Evolutionary conservation across 1,140 invertebrate genomes (phyloP), one percentile per base, ranked within the genome.

Genomic region (Hylyphantes graminicola): DNA sequence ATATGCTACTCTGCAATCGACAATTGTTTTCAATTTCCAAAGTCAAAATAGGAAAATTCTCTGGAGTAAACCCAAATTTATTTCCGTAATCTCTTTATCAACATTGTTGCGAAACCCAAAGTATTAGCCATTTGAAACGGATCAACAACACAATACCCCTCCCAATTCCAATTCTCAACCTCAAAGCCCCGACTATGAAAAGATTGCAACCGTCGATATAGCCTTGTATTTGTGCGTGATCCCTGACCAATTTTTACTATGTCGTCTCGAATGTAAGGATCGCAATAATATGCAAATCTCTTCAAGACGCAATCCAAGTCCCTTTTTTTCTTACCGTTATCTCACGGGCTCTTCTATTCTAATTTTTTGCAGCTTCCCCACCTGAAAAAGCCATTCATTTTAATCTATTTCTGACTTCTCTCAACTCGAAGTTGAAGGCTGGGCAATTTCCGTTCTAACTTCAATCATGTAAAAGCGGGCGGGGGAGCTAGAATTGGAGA

Each of bases 341-440:
- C 54, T 70, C 17, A 21, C 11, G n/a, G 53, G 70, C 15, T 81
- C 53, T 81, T 81, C 73, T 68, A 76, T 76, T n/a, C 35, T 51
- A 50, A 63, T 55, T 59, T 54, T n/a, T 48, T 65, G 48, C 48
- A 54, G 50, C 63, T 78, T 50, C 55, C 15, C 50, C 35, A 54
- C 61, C 50, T 65, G 63, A 72, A 81, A 81, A 81, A 73, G 55
- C 21, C 15, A 57, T 81, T 9, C n/a, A 70, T 70, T 72, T 68
- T 81, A 81, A 81, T 81, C 72, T 81, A 81, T 81, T 81, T 80
- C 67, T 81, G 73, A 81, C 55, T 81, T 67, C 63, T 81, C 13
- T 35, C 13, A 61, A 65, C 35, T 77, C n/a, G 12, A 19, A 48
- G 57, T 76, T 76, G 12, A 55, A 65, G 11, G 65, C 51, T 57